Percentiles rank a stretch among this genome's conserved stretches.
Evolutionary conservation across 1,140 invertebrate genomes (phyloP).

Genomic region (Apis dorsata): DNA sequence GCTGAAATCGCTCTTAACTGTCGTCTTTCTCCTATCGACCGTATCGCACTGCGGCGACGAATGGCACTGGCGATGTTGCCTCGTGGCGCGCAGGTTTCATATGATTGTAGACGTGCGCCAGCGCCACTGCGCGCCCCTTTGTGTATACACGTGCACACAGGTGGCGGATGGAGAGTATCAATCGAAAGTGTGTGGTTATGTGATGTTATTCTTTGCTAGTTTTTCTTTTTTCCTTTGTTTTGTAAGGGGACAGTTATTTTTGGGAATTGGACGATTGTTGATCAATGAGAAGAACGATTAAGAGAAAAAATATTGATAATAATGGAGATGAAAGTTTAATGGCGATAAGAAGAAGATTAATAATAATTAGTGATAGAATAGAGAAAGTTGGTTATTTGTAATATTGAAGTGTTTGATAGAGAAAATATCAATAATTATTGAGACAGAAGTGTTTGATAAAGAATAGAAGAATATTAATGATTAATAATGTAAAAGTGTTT

Average conservation of each 20-base stretch:
- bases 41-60: constrained; percentile 75
- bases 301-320: too few species aligned
- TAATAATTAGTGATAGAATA: too few species aligned
- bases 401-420: too few species aligned
- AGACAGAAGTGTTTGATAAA: too few species aligned
- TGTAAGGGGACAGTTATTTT: not conserved
- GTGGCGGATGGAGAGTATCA: constrained; percentile 39
- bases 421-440: too few species aligned
- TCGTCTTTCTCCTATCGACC: constrained; percentile 68
- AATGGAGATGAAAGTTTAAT: too few species aligned
- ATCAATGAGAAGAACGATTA: too few species aligned
- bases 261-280: too few species aligned
- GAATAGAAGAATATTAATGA: too few species aligned
- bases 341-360: too few species aligned
- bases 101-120: constrained; percentile 28
- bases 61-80: constrained; percentile 61
- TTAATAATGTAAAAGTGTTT: too few species aligned
- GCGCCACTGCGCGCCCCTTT: constrained; percentile 8
- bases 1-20: constrained; percentile 55
- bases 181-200: not conserved
- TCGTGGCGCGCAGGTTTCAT: constrained; percentile 72
- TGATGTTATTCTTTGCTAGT: not conserved
- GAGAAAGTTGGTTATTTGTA: too few species aligned
- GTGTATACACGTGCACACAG: constrained; percentile 38
- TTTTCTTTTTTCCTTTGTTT: not conserved